A percentile compares a stretch with the other conserved stretches of the same genome.
phyloP scores from a whole-genome alignment of 2,113 vertebrate genomes.

The Riparia riparia region DNA sequence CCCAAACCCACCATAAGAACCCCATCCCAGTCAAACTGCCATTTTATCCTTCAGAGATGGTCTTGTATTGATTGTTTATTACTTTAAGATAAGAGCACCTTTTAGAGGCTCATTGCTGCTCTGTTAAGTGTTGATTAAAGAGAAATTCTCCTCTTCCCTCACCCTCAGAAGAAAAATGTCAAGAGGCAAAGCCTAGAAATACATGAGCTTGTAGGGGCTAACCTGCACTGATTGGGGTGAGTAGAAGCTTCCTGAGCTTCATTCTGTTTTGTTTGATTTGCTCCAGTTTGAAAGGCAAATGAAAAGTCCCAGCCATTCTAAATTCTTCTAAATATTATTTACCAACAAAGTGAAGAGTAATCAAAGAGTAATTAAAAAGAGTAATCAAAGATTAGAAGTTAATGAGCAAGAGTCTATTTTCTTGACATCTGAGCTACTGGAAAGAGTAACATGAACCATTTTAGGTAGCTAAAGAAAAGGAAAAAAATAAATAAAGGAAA shows the following conservation, averaged over 20 bases:
- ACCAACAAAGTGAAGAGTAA: neutral
- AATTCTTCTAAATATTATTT: neutral
- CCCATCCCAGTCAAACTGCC: neutral
- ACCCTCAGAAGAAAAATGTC: neutral
- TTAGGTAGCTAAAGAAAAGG: neutral
- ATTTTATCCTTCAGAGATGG: neutral
- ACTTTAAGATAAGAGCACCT: neutral
- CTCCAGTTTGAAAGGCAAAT: neutral
- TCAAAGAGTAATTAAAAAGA: neutral
- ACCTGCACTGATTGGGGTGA: neutral
- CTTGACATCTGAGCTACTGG: neutral
- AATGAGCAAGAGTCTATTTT: neutral
- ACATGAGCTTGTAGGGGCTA: neutral
- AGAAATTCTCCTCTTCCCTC: neutral
- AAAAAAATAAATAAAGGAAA: neutral
- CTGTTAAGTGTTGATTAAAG: neutral
- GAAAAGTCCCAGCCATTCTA: neutral
- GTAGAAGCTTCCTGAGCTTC: neutral
- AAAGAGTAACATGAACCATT: neutral
- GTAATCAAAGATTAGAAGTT: neutral
- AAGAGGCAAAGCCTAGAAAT: neutral
- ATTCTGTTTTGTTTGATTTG: neutral
- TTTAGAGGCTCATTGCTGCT: neutral
- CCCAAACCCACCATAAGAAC: neutral
- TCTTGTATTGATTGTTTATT: too few species aligned